Evolutionary conservation across 2,797 vertebrate species (phyloP).

Genomic region (Margarornis squamiger): DNA sequence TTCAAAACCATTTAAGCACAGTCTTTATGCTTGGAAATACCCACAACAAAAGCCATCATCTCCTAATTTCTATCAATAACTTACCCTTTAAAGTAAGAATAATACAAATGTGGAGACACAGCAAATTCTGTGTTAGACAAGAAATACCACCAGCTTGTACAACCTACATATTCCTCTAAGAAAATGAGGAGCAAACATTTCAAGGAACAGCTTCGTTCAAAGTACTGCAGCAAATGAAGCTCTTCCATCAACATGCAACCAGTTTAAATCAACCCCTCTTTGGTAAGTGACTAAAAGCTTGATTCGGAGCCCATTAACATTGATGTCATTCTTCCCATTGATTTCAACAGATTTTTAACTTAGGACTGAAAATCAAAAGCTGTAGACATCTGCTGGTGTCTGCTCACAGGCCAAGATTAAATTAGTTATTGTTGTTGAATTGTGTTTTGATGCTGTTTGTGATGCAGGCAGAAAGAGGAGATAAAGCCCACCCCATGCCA

Average conservation of each 20-base stretch:
- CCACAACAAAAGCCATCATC: neutral
- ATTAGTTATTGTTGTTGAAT: neutral
- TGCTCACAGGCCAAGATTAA: neutral
- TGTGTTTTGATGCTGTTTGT: neutral
- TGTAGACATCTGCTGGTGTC: neutral
- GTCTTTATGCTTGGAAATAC: neutral
- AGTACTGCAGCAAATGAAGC: neutral
- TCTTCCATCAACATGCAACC: neutral
- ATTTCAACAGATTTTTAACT: neutral
- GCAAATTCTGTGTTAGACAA: neutral
- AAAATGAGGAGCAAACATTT: neutral
- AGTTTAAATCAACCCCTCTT: neutral
- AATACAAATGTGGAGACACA: neutral
- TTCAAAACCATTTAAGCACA: constrained; percentile 14
- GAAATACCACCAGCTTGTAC: neutral
- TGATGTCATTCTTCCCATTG: neutral
- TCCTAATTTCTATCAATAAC: neutral
- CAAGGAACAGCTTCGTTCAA: neutral
- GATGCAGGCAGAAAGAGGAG: neutral
- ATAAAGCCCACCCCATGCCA: neutral
- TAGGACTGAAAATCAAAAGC: neutral
- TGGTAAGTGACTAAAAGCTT: neutral
- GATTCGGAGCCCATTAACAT: neutral
- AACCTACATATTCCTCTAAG: neutral
- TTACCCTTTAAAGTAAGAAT: neutral